Percentiles rank a stretch among this genome's conserved stretches.
phyloP scores from a whole-genome alignment of 2,113 vertebrate genomes.

The Mastomys natalensis region DNA sequence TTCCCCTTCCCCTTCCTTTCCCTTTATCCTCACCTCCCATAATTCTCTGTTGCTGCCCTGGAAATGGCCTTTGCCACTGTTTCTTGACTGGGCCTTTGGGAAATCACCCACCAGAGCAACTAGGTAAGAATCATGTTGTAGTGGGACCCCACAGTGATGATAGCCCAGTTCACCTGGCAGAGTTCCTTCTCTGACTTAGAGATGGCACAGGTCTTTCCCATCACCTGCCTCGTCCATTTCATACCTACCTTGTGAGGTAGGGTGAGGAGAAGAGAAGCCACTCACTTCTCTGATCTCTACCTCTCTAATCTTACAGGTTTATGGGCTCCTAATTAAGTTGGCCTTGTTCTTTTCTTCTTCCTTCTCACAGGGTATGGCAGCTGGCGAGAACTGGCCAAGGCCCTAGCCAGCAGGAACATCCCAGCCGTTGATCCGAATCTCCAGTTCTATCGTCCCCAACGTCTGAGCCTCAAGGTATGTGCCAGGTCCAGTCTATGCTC shows the following conservation, averaged over 20 bases:
- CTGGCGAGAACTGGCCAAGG: constrained; percentile 88
- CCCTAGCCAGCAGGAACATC: constrained; percentile 78
- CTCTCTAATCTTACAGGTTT: background rate
- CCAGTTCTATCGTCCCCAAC: constrained; percentile 71
- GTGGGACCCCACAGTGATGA: background rate
- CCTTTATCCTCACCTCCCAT: background rate
- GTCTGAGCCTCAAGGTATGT: constrained; percentile 80
- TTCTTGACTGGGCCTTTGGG: background rate
- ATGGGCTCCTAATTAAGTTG: background rate
- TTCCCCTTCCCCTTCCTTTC: too few species aligned
- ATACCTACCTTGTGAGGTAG: accelerated
- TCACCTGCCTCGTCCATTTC: background rate
- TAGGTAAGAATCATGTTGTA: background rate
- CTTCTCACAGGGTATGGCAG: constrained; percentile 83
- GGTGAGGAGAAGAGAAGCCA: background rate
- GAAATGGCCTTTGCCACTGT: background rate
- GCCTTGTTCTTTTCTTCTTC: constrained; percentile 56
- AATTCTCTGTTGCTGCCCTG: background rate
- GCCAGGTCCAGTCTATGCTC: background rate
- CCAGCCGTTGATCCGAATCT: constrained; percentile 76
- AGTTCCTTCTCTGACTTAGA: background rate
- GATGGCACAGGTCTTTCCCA: background rate
- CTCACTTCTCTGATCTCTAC: background rate
- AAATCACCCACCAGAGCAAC: background rate
- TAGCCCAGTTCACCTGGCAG: background rate